Evolutionary conservation across 2,113 vertebrate species (phyloP), one percentile per base, ranked within the genome.

Genomic region (Polypterus bichir): DNA sequence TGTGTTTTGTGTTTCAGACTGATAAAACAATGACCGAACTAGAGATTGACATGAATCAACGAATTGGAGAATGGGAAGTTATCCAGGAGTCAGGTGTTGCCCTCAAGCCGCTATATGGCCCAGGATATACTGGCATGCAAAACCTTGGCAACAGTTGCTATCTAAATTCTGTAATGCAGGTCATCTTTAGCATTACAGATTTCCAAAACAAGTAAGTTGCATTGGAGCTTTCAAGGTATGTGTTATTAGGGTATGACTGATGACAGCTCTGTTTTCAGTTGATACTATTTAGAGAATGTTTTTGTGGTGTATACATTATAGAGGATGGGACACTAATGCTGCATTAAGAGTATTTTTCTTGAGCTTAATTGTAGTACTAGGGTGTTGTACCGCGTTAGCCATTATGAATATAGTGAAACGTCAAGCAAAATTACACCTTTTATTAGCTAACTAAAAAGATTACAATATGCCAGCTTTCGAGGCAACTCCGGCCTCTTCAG

Each of bases 91-190:
- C 95, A 0, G 88, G 93, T 0, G 88, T 92, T 64, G 89, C 91
- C 5, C 84, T 99, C 48, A 87, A 89, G 71, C 93, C 96, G 5
- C 69, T 99, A 49, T 95, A 81, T n/a, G 96, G 96, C 55, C 84
- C 91, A 0, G 91, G 92, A 46, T 88, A 94, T 77, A 99, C 96
- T 0, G 96, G 96, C 60, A 97, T 99, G 87, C 89, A 88, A 61
- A 99, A 99, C 80, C 76, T 99, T 82, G 96, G 96, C 60, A 99
- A 99, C 84, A 98, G 94, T 81, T 99, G 96, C 90, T 99, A 99
- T 88, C 96, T 99, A 86, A 99, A 99, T 80, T 97, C 96, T 1
- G 95, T 97, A 83, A 92, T 99, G 89, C 96, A 99, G 89, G 96
- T 99, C 83, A 86, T 99, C 77, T 99, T 99, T 89, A 99, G 92